phyloP scores from a whole-genome alignment of 2,888 invertebrate species.

The Spodoptera exigua region DNA sequence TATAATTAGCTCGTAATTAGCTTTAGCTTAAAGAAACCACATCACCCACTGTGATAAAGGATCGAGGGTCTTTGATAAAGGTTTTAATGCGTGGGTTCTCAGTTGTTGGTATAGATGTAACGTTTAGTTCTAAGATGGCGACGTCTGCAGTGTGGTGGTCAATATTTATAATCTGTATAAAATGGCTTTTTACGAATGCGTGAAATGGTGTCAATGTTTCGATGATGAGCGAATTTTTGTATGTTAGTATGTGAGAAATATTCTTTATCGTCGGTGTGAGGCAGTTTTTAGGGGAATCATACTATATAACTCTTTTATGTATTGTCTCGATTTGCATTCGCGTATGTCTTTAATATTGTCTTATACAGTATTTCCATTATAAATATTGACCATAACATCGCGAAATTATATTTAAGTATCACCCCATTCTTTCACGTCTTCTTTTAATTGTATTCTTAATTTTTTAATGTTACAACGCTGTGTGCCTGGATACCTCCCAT shows the following conservation, averaged over 20 bases:
- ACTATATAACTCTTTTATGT: no score
- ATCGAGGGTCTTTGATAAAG: slow-evolving; percentile 73
- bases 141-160: slow-evolving; percentile 20
- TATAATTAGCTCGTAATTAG: slow-evolving; percentile 63
- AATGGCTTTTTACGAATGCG: no score
- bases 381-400: slow-evolving; percentile 26
- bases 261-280: no score
- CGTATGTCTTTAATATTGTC: no score
- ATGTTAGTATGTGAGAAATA: no score
- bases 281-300: no score
- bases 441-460: not conserved
- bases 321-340: no score
- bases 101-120: slow-evolving; percentile 77
- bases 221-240: no score
- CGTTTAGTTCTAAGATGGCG: slow-evolving; percentile 51
- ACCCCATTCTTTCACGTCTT: slow-evolving; percentile 7
- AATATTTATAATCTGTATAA: slow-evolving; percentile 29
- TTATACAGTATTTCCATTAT: not conserved
- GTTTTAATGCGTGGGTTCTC: slow-evolving; percentile 73
- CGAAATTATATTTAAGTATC: slow-evolving; percentile 32
- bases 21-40: slow-evolving; percentile 70
- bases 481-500: not conserved
- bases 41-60: slow-evolving; percentile 88
- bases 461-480: not conserved
- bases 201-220: no score